phyloP scores from a whole-genome alignment of 2,113 vertebrate genomes.

The Piaya cayana region DNA sequence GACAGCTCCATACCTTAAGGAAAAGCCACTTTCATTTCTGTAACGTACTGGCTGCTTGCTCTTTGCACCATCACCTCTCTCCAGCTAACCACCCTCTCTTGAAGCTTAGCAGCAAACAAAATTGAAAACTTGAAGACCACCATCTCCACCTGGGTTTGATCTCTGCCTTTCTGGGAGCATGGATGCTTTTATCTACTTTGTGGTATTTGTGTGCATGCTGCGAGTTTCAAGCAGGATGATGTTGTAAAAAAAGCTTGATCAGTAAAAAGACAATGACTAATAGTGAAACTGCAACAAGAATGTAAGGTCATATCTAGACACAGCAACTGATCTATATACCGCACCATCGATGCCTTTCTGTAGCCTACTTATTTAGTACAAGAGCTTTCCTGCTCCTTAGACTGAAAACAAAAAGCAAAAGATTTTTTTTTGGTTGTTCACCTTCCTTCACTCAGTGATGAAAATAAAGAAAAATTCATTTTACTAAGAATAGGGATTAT shows the following conservation, averaged over 20 bases:
- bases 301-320: neutral
- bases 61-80: neutral
- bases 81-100: neutral
- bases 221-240: neutral
- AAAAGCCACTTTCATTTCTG: neutral
- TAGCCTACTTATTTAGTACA: neutral
- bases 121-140: neutral
- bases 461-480: neutral
- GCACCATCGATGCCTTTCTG: neutral
- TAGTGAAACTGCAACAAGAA: neutral
- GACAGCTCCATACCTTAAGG: neutral
- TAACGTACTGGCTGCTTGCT: neutral
- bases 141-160: neutral
- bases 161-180: neutral
- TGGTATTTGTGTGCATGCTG: fast-evolving
- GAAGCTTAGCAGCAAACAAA: neutral
- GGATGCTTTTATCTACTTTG: neutral
- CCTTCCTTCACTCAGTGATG: neutral
- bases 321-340: neutral
- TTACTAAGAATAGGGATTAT: neutral
- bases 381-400: neutral
- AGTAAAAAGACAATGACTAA: neutral
- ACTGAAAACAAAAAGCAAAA: neutral
- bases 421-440: neutral
- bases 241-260: neutral